Percentiles rank a stretch among this genome's conserved stretches.
Evolutionary conservation across 2,113 vertebrate species (phyloP).

Genomic region (Chloroceryle aenea): DNA sequence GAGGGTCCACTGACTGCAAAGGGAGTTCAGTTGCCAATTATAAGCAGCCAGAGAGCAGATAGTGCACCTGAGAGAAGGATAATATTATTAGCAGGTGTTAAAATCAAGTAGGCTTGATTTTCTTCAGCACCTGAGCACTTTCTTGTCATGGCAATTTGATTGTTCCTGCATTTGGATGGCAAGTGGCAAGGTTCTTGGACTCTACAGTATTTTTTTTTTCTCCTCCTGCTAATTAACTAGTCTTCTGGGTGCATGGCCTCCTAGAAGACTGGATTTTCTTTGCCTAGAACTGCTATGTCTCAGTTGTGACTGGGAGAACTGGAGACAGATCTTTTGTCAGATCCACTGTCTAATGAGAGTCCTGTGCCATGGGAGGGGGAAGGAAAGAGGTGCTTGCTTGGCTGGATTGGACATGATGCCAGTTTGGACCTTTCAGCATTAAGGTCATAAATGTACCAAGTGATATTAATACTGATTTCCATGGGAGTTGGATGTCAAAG

Average conservation of each 20-base stretch:
- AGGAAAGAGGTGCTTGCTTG: background rate
- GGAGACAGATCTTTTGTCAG: background rate
- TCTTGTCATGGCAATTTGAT: background rate
- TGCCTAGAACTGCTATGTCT: background rate
- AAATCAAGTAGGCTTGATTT: constrained; percentile 5
- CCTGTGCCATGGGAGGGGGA: background rate
- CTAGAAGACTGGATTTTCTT: background rate
- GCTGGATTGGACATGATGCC: background rate
- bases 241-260: background rate
- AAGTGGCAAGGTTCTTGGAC: background rate
- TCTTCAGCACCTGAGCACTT: background rate
- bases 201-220: fast-evolving
- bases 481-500: background rate
- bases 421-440: background rate
- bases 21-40: constrained; percentile 16
- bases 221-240: background rate
- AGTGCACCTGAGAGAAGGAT: background rate
- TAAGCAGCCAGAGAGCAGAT: background rate
- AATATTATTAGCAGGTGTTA: background rate
- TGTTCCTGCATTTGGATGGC: background rate
- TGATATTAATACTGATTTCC: background rate
- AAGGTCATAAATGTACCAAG: background rate
- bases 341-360: background rate
- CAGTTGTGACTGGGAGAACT: background rate
- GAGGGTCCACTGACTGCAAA: background rate